Evolutionary conservation across 2,888 invertebrate genomes (phyloP), one percentile per base, ranked within the genome.

Genomic region (Podabrus alpinus): DNA sequence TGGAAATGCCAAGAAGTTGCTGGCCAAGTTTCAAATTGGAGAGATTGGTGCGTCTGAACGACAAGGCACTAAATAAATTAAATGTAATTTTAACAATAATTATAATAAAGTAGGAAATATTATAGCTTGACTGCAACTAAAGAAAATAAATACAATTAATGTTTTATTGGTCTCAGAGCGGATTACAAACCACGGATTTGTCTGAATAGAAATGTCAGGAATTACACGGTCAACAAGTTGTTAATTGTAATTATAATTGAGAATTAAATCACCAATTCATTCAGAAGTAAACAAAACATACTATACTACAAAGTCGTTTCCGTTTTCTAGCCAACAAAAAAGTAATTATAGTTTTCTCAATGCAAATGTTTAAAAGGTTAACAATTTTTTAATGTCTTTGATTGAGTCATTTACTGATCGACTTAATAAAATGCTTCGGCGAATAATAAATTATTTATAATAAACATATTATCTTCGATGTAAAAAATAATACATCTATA

Each of bases 1-100:
- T 67, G 94, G 94, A 59, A 99, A 99, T 88, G 99, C 99, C 62
- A 92, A 97, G 86, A 95, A 97, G 84, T 86, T 98, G 90, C 97
- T 98, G 96, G 91, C 92, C 84, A 94, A 96, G 84, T 98, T 94
- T 88, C 92, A 94, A 88, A 92, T 99, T 82, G 98, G 98, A 79
- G 95, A 95, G 88, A 85, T 98, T 79, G 91, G 93, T 82, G 93
- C 91, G 84, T 88, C 89, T 19, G 93, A 94, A 86, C 90, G 92
- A 11, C 29, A 45, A n/a, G 29, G n/a, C 13, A 45, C 9, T 45
- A n/a, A n/a, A n/a, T 45, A 45, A 45, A 9, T n/a, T 45, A n/a
- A 0, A 45, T n/a, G n/a, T 45, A n/a, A n/a, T 45, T 45, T 45
- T 5, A 45, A n/a, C 4, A 3, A 7, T 21, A 7, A 3, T 21